phyloP scores from a whole-genome alignment of 1,140 invertebrate genomes.

The Venturia canescens region DNA sequence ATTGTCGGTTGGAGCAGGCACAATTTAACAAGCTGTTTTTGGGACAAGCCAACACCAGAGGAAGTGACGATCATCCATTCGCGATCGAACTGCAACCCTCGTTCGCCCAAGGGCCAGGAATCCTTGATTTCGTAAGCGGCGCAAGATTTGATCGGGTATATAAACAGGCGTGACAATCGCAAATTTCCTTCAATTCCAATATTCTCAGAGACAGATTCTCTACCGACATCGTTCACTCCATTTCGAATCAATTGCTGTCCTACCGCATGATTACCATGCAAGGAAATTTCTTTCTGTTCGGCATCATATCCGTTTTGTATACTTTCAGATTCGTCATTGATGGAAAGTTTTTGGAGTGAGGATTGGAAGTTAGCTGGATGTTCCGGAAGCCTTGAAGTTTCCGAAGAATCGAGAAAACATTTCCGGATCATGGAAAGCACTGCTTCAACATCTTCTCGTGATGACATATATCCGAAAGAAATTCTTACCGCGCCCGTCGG shows the following conservation, averaged over 20 bases:
- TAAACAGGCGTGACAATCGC: conserved; percentile 80
- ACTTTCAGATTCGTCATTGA: no score
- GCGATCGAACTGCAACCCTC: conserved; percentile 92
- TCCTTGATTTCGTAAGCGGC: conserved; percentile 83
- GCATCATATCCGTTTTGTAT: not conserved
- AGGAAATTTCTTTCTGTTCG: not conserved
- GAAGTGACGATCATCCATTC: conserved; percentile 93
- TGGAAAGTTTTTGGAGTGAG: no score
- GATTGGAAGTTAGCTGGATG: conserved; percentile 57
- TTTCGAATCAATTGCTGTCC: not conserved
- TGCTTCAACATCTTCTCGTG: conserved; percentile 83
- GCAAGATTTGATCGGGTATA: conserved; percentile 98
- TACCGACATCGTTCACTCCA: conserved; percentile 34
- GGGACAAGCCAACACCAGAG: conserved; percentile 89
- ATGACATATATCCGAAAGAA: conserved; percentile 96
- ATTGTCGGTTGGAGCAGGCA: conserved; percentile 89
- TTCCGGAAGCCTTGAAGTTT: conserved; percentile 62
- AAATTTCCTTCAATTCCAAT: conserved; percentile 47
- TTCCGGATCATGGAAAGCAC: conserved; percentile 85
- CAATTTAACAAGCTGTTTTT: conserved; percentile 89
- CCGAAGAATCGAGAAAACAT: conserved; percentile 80
- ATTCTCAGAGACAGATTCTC: not conserved
- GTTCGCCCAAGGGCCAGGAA: conserved; percentile 84
- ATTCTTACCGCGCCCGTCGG: conserved; percentile 95
- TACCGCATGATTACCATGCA: not conserved